phyloP scores from a whole-genome alignment of 2,888 invertebrate species.

The Spatulosminthurus flaviceps region DNA sequence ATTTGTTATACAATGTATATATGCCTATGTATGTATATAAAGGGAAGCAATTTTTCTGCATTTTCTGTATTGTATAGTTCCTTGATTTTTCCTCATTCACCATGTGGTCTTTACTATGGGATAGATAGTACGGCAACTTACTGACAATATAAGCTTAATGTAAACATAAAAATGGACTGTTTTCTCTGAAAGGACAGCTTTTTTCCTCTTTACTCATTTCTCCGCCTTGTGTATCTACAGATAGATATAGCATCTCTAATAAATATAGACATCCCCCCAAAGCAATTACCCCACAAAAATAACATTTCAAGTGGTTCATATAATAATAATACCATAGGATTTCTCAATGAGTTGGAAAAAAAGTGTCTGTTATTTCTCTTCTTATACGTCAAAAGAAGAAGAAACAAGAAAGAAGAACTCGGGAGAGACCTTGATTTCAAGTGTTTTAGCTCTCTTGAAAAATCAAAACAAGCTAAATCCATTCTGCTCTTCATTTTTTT shows the following conservation, averaged over 20 bases:
- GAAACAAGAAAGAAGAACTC: not conserved
- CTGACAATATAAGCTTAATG: slow-evolving; percentile 23
- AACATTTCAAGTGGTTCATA: slow-evolving; percentile 5
- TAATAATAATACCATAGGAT: not conserved
- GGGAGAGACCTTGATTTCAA: not conserved
- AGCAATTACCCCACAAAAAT: not conserved
- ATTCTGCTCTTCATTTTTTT: too few species aligned
- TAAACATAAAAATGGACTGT: slow-evolving; percentile 47
- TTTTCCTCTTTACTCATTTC: too few species aligned
- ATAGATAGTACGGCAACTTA: not conserved
- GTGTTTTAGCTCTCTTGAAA: not conserved
- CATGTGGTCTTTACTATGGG: slow-evolving; percentile 43
- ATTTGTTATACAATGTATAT: too few species aligned
- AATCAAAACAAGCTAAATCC: not conserved
- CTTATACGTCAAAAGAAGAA: not conserved
- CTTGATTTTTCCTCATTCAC: slow-evolving; percentile 45
- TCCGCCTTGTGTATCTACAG: too few species aligned
- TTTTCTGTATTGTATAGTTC: not conserved
- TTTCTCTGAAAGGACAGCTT: not conserved
- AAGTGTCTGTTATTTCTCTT: not conserved
- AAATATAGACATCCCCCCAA: not conserved
- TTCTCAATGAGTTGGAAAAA: not conserved
- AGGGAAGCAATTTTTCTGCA: not conserved
- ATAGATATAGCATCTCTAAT: too few species aligned
- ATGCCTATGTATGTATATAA: too few species aligned